A percentile compares a stretch with the other conserved stretches of the same genome.
Evolutionary conservation across 2,797 vertebrate species (phyloP).

Genomic region (Spheniscus humboldti): DNA sequence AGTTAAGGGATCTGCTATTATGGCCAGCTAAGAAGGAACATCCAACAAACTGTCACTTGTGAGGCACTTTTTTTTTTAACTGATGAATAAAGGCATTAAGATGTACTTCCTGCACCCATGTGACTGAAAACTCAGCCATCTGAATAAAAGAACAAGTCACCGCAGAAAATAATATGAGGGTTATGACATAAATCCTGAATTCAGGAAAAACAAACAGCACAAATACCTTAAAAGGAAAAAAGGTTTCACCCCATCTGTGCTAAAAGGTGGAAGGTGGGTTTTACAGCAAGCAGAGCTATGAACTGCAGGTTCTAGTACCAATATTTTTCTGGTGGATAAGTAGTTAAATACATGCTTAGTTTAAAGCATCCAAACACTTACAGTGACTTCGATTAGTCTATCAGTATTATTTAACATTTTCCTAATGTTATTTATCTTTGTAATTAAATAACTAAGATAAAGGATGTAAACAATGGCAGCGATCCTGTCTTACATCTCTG

Average conservation of each 20-base stretch:
- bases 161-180: not conserved
- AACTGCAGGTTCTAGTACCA: not conserved
- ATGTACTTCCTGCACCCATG: not conserved
- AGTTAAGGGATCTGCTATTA: not conserved
- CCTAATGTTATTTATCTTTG: conserved; percentile 16
- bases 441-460: conserved; percentile 32
- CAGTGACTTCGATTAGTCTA: not conserved
- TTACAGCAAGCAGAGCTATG: not conserved
- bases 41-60: not conserved
- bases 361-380: not conserved
- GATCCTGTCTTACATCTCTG: not conserved
- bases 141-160: not conserved
- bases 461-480: not conserved
- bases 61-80: not conserved
- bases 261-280: not conserved
- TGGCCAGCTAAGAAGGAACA: not conserved
- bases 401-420: not conserved
- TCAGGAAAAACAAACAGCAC: not conserved
- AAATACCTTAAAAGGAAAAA: not conserved
- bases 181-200: not conserved
- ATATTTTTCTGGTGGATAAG: not conserved
- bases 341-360: not conserved
- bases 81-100: not conserved
- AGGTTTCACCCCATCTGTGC: not conserved
- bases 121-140: not conserved